Conservation (phyloP, 1,140 invertebrate genomes). For the Drusus annulatus region DNA sequence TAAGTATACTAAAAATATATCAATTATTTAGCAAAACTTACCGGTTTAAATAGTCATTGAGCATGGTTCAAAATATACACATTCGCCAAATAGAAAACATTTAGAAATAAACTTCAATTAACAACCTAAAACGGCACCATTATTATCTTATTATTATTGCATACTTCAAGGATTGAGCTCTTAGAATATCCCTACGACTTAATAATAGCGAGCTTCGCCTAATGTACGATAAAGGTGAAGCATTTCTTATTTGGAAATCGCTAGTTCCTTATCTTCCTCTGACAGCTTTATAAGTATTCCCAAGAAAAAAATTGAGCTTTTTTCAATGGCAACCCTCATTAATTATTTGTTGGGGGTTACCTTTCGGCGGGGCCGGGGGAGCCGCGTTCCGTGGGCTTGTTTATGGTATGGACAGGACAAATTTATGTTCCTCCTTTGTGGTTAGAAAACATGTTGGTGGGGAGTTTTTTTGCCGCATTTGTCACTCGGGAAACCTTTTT, state of each 20-base stretch:
- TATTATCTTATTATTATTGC: too few relatives aligned
- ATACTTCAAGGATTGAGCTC: too few relatives aligned
- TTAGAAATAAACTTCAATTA: too few relatives aligned
- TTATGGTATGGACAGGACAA: constrained; percentile 58
- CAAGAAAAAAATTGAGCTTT: constrained; percentile 5
- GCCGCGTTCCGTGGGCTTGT: constrained; percentile 43
- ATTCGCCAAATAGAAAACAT: too few relatives aligned
- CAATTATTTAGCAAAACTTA: too few relatives aligned
- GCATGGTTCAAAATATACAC: too few relatives aligned
- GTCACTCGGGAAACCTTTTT: constrained; percentile 46
- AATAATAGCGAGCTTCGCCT: too few relatives aligned
- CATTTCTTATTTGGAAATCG: constrained; percentile 23
- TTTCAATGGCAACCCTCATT: constrained; percentile 31
- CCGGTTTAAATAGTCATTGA: too few relatives aligned
- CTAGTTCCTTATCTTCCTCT: constrained; percentile 20
- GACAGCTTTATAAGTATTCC: constrained; percentile 33
- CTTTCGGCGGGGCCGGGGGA: not conserved
- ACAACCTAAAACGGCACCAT: too few relatives aligned
- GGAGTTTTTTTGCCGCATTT: constrained; percentile 54
- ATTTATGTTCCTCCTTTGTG: constrained; percentile 59
- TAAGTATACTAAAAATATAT: too few relatives aligned
- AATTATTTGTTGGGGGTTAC: constrained; percentile 13
- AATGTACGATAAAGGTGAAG: constrained; percentile 2
- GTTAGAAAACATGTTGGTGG: constrained; percentile 54
- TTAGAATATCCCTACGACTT: too few relatives aligned